Conservation (phyloP, 2,113 vertebrate species). For the Menidia beryllina region DNA sequence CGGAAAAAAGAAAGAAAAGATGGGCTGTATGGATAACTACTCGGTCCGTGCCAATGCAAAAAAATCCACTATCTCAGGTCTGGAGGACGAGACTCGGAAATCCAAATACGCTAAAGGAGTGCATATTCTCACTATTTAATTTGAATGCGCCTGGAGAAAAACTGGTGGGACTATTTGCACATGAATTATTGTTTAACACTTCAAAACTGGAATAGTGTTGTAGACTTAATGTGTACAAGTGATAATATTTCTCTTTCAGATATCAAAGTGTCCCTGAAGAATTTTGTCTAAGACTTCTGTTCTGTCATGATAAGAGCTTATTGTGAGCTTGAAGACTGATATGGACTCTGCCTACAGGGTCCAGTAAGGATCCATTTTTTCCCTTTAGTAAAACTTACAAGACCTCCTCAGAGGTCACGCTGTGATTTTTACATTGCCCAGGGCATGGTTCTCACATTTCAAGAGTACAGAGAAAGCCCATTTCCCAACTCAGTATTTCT, state of each 20-base stretch:
- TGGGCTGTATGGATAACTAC: slow-evolving; percentile 7
- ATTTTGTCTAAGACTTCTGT: slow-evolving; percentile 60
- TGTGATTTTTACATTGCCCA: slow-evolving; percentile 63
- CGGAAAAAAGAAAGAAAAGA: slow-evolving; percentile 14
- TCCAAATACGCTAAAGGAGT: background rate
- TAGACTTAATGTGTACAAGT: slow-evolving; percentile 52
- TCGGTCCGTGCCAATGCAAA: background rate
- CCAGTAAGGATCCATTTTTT: slow-evolving; percentile 61
- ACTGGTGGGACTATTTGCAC: slow-evolving; percentile 27
- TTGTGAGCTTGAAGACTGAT: slow-evolving; percentile 63
- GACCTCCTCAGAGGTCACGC: slow-evolving; percentile 64
- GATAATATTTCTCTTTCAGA: slow-evolving; percentile 53
- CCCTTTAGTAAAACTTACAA: slow-evolving; percentile 54
- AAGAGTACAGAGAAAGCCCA: slow-evolving; percentile 66
- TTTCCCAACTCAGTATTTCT: slow-evolving; percentile 59
- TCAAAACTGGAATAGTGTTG: slow-evolving; percentile 31
- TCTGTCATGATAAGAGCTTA: slow-evolving; percentile 68
- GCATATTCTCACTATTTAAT: slow-evolving; percentile 12
- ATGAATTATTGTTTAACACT: slow-evolving; percentile 33
- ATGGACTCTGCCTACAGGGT: slow-evolving; percentile 53
- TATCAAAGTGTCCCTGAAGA: slow-evolving; percentile 56
- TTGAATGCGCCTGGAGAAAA: background rate
- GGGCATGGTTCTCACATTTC: slow-evolving; percentile 64
- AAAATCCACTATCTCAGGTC: slow-evolving; percentile 17
- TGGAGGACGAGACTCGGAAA: background rate